Conservation (phyloP, 2,113 vertebrate species). For the Terrapene triunguis region DNA sequence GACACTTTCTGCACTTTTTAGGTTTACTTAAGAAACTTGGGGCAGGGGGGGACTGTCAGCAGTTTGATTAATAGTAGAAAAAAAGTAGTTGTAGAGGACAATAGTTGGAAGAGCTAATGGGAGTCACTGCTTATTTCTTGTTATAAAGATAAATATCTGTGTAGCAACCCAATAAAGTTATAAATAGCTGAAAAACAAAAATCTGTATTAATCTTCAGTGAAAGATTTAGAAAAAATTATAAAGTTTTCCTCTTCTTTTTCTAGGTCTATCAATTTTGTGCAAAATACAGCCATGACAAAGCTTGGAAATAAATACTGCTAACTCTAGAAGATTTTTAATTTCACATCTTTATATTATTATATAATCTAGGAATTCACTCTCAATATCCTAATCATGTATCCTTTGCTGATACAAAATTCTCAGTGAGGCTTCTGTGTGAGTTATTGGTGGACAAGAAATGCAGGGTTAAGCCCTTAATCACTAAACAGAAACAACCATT, state of each 20-base stretch:
- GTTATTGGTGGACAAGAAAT: not conserved
- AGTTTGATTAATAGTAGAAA: constrained; percentile 41
- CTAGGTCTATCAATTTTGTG: not conserved
- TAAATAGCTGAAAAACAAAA: not conserved
- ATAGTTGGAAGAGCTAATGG: not conserved
- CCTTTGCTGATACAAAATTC: not conserved
- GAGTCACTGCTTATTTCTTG: constrained; percentile 16
- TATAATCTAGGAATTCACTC: not conserved
- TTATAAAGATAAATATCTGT: not conserved
- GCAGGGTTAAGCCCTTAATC: not conserved
- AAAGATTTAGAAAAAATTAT: not conserved
- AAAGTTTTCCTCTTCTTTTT: not conserved
- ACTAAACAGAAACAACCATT: constrained; percentile 25
- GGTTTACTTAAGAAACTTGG: constrained; percentile 59
- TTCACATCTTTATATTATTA: not conserved
- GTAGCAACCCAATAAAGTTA: not conserved
- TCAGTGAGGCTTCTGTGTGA: not conserved
- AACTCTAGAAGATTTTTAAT: constrained; percentile 12
- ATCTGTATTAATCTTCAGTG: not conserved
- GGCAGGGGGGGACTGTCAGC: constrained; percentile 29
- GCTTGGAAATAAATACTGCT: not conserved
- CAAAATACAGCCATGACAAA: not conserved
- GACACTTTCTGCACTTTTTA: constrained; percentile 55
- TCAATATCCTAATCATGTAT: not conserved
- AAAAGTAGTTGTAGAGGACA: not conserved